A percentile compares a stretch with the other conserved stretches of the same genome.
Evolutionary conservation across 2,113 vertebrate genomes (phyloP).

Genomic region (Piaya cayana): DNA sequence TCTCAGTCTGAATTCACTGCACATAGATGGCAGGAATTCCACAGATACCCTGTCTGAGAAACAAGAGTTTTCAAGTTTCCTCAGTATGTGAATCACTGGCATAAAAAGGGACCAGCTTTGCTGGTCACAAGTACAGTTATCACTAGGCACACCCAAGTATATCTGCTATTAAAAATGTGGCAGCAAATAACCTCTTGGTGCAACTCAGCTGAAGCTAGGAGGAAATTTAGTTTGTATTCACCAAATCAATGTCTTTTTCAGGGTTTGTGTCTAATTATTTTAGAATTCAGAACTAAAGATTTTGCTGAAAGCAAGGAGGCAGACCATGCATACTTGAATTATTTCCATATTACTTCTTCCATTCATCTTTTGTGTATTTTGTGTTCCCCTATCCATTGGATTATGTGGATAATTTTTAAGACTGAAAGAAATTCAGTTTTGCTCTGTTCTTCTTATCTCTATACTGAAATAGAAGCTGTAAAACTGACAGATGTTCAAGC

Average conservation of each 20-base stretch:
- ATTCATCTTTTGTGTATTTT: not conserved
- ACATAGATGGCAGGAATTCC: constrained; percentile 57
- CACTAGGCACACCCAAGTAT: not conserved
- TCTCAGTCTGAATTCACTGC: constrained; percentile 43
- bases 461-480: not conserved
- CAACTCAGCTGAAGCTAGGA: not conserved
- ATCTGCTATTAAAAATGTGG: not conserved
- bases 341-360: not conserved
- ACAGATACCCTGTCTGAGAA: constrained; percentile 50
- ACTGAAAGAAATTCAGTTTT: constrained; percentile 17
- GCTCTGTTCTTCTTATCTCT: not conserved
- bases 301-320: not conserved
- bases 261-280: not conserved
- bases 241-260: not conserved
- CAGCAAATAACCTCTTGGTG: not conserved
- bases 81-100: not conserved
- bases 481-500: not conserved
- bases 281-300: constrained; percentile 8
- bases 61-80: constrained; percentile 23
- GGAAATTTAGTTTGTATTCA: not conserved
- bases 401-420: not conserved
- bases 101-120: not conserved
- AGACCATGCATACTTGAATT: not conserved
- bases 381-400: not conserved
- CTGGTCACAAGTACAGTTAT: not conserved